phyloP scores from a whole-genome alignment of 2,888 invertebrate species.

The Tuberolachnus salignus region DNA sequence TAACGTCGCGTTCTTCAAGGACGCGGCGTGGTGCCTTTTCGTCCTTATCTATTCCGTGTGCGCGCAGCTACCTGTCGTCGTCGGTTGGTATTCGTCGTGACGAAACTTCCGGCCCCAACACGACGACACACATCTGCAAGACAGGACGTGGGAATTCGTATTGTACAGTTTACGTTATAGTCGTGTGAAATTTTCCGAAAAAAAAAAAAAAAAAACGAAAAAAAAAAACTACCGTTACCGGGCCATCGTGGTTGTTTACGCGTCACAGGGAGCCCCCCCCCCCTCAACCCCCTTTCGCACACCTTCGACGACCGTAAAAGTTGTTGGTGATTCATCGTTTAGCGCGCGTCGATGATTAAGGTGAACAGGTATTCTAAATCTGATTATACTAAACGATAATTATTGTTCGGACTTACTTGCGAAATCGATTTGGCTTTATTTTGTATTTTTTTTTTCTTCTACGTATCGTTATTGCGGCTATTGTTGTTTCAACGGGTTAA shows the following conservation, averaged over 20 bases:
- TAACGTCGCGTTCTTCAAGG: not conserved
- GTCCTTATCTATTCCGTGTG: not conserved
- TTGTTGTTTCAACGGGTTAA: too few relatives aligned
- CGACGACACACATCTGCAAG: constrained; percentile 21
- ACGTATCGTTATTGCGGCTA: too few relatives aligned
- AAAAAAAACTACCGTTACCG: constrained; percentile 23
- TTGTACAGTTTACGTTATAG: not conserved
- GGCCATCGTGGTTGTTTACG: constrained; percentile 9
- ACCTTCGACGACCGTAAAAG: too few relatives aligned
- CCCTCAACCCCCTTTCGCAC: not conserved
- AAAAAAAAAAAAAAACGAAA: constrained; percentile 11
- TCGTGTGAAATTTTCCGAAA: not conserved
- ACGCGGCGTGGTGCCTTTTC: not conserved
- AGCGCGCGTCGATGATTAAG: not conserved
- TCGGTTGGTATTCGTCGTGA: not conserved
- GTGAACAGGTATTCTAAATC: too few relatives aligned
- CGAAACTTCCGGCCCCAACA: not conserved
- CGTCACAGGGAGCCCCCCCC: not conserved
- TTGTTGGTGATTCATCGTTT: not conserved
- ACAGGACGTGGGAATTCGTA: not conserved
- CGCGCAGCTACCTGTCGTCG: not conserved
- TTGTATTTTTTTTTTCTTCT: too few relatives aligned
- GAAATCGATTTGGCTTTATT: too few relatives aligned
- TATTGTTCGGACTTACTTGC: too few relatives aligned
- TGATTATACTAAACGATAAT: too few relatives aligned